Conservation (phyloP, 2,888 invertebrate species). For the Anthophora plumipes region DNA sequence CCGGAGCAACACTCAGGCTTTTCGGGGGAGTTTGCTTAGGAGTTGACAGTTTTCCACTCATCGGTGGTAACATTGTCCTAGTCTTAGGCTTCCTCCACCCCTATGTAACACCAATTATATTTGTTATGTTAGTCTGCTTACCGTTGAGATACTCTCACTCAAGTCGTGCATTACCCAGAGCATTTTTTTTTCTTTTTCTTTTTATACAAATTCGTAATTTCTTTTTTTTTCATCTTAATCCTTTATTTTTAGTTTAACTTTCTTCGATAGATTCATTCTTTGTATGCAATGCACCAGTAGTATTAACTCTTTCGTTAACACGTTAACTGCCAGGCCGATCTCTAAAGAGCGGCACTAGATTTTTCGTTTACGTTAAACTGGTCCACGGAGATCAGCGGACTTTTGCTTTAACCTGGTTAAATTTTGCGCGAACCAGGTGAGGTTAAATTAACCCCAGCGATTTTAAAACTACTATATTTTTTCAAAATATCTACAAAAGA, state of each 20-base stretch:
- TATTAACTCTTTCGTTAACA: no score
- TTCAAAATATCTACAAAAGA: no score
- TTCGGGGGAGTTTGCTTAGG: conserved; percentile 86
- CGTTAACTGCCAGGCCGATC: no score
- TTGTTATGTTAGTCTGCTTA: conserved; percentile 71
- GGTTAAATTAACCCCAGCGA: no score
- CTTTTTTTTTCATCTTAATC: conserved; percentile 25
- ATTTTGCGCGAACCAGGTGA: no score
- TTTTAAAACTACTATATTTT: no score
- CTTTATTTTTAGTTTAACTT: conserved; percentile 36
- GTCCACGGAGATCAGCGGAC: no score
- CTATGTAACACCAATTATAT: conserved; percentile 85
- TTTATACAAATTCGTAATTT: conserved; percentile 14
- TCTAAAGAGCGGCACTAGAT: no score
- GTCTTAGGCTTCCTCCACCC: conserved; percentile 93
- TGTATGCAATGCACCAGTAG: no score
- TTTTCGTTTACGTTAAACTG: no score
- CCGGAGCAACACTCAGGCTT: conserved; percentile 81
- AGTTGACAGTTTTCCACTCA: conserved; percentile 85
- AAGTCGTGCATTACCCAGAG: conserved; percentile 33
- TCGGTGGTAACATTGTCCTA: conserved; percentile 90
- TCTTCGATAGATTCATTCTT: not conserved
- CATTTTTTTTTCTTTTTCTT: no score
- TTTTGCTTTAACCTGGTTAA: no score
- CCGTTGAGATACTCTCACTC: conserved; percentile 45